These are phyloP conservation scores for Sorex maritimensis DNA, from an alignment of 2,797 vertebrate genomes.

Conservation along the genomic window DNA sequence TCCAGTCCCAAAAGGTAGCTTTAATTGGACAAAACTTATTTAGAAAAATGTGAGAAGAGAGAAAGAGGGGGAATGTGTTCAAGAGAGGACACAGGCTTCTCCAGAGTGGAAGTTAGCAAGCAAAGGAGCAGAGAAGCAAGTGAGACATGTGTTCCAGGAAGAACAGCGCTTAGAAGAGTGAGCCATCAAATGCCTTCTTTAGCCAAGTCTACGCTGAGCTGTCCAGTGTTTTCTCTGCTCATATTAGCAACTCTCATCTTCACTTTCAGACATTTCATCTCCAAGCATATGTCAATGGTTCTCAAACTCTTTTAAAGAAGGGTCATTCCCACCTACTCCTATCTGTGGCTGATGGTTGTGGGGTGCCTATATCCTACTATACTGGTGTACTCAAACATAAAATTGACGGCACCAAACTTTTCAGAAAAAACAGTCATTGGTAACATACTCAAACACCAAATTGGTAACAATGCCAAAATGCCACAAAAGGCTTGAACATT, in stretches of 20 bases:
- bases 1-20: too few relatives aligned
- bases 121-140: too few relatives aligned
- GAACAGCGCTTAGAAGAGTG: too few relatives aligned
- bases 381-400: neutral
- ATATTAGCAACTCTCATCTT: neutral
- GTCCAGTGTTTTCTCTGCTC: neutral
- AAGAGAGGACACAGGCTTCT: too few relatives aligned
- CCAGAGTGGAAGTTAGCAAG: too few relatives aligned
- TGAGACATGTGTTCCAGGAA: too few relatives aligned
- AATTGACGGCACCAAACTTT: neutral
- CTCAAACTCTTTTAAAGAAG: neutral
- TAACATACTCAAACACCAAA: neutral
- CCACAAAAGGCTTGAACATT: neutral
- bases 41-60: too few relatives aligned
- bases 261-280: neutral
- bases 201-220: neutral
- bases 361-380: too few relatives aligned
- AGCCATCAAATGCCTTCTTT: neutral
- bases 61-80: too few relatives aligned
- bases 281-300: neutral
- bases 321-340: neutral
- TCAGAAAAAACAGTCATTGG: neutral
- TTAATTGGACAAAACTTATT: too few relatives aligned
- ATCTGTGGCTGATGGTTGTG: accelerated
- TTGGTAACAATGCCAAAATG: neutral